Percentiles rank a stretch among this genome's conserved stretches.
Evolutionary conservation across 2,797 vertebrate species (phyloP).

Genomic region (Novumbra hubbsi): DNA sequence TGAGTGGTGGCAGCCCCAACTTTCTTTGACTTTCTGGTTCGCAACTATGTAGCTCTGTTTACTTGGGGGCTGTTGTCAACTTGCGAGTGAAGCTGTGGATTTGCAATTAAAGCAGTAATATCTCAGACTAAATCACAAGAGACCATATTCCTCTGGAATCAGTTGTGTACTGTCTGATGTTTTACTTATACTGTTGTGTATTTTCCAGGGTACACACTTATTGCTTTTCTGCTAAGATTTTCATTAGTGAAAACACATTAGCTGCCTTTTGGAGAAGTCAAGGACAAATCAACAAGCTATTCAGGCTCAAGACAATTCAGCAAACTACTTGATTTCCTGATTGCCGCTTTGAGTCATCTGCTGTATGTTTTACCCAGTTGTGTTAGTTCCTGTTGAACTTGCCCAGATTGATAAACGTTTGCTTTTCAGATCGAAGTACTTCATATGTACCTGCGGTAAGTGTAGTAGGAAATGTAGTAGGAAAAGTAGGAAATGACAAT

Average conservation of each 20-base stretch:
- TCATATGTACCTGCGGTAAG: background rate
- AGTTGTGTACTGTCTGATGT: conserved; percentile 1
- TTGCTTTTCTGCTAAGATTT: conserved; percentile 27
- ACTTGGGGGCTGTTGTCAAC: background rate
- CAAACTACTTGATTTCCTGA: conserved; percentile 39
- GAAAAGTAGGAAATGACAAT: background rate
- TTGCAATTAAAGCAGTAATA: background rate
- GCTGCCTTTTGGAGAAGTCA: conserved; percentile 34
- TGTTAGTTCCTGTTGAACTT: conserved; percentile 3
- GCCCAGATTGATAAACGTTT: background rate
- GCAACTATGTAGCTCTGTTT: background rate
- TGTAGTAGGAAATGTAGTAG: background rate
- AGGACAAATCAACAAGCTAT: conserved; percentile 52
- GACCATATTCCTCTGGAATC: conserved; percentile 11
- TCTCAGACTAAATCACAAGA: background rate
- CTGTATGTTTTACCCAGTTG: conserved; percentile 15
- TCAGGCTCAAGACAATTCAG: conserved; percentile 44
- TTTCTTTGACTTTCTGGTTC: background rate
- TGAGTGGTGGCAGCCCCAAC: background rate
- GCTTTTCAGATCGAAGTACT: background rate
- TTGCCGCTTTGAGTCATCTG: conserved; percentile 33
- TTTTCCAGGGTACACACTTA: conserved; percentile 7
- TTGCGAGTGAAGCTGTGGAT: background rate
- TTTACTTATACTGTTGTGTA: background rate
- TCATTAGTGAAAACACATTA: conserved; percentile 23